Conservation (phyloP, 2,888 invertebrate genomes). For the Andrena minutula region DNA sequence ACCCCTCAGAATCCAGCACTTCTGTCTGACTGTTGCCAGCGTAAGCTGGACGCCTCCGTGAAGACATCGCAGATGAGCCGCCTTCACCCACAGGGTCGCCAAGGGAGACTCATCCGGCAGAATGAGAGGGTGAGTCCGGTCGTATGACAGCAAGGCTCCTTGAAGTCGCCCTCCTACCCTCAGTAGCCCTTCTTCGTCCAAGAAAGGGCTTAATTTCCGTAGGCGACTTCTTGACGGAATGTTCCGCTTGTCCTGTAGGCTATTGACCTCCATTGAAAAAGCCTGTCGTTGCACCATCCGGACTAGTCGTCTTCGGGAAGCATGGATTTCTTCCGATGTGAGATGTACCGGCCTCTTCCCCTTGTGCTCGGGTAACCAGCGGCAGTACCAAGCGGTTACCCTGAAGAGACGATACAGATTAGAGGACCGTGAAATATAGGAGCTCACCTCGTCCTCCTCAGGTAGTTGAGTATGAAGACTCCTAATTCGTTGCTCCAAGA, state of each 20-base stretch:
- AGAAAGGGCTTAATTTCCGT: background rate
- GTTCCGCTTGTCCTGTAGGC: too few relatives aligned
- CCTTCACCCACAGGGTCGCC: background rate
- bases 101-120: background rate
- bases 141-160: background rate
- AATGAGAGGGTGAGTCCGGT: background rate
- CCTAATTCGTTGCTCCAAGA: background rate
- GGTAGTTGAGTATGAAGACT: background rate
- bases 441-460: background rate
- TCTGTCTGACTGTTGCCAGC: background rate
- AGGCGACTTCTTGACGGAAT: background rate
- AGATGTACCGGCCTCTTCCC: background rate
- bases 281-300: background rate
- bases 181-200: background rate
- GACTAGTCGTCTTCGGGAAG: background rate
- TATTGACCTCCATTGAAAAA: background rate
- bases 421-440: background rate
- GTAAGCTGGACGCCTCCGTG: background rate
- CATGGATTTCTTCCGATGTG: background rate
- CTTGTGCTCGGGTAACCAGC: background rate
- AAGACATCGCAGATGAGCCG: background rate
- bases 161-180: background rate
- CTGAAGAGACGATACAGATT: background rate
- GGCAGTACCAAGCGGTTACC: background rate
- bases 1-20: constrained; percentile 1